Evolutionary conservation across 2,888 invertebrate genomes (phyloP).

Genomic region (Cantharis nigra): DNA sequence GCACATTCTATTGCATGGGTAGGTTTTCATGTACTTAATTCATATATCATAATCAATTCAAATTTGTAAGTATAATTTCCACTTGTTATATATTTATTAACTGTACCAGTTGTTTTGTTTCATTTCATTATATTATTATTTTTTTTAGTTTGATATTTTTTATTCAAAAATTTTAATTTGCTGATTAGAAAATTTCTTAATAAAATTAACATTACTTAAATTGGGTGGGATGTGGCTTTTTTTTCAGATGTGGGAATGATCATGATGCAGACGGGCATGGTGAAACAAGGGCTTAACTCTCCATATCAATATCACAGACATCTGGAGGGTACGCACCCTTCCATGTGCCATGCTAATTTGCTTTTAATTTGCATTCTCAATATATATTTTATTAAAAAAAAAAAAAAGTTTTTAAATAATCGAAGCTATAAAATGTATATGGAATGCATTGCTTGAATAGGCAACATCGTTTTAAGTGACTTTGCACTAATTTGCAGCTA

Average conservation of each 20-base stretch:
- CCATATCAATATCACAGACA: conserved; percentile 60
- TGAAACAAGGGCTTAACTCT: conserved; percentile 85
- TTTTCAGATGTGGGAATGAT: conserved; percentile 96
- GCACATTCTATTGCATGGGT: conserved; percentile 55
- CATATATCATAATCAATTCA: conserved; percentile 24
- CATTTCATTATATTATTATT: not conserved
- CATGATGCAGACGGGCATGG: conserved; percentile 96
- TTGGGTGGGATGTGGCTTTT: conserved; percentile 59
- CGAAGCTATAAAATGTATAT: not conserved
- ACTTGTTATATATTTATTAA: not conserved
- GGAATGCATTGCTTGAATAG: not conserved
- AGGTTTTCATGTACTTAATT: conserved; percentile 36
- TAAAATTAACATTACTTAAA: conserved; percentile 41
- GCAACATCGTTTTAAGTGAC: conserved; percentile 9
- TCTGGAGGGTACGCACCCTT: conserved; percentile 76
- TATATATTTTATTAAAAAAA: conserved; percentile 14
- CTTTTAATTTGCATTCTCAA: conserved; percentile 22
- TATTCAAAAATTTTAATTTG: conserved; percentile 32
- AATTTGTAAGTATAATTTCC: conserved; percentile 31
- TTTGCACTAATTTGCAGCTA: conserved; percentile 18
- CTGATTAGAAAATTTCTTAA: conserved; percentile 18
- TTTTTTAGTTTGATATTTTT: not conserved
- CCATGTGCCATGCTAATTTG: conserved; percentile 31
- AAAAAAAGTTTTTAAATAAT: not conserved
- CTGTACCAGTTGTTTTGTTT: not conserved